These are phyloP conservation scores for Aplysina aerophoba DNA, from an alignment of 37 sponge, comb jelly and placozoan species.

Conservation along the genomic window DNA sequence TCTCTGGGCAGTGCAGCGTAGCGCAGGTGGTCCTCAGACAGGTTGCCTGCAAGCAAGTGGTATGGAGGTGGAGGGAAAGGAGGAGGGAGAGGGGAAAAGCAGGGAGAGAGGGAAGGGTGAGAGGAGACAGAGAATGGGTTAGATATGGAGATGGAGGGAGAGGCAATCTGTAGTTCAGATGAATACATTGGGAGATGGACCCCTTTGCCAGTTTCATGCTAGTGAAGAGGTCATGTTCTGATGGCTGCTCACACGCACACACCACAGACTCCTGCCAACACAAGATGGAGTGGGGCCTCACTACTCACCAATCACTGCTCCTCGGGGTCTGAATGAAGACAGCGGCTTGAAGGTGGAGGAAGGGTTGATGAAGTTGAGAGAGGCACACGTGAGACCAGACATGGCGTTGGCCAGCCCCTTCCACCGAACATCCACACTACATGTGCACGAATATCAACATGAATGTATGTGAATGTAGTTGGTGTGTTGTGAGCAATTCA, in stretches of 20 bases:
- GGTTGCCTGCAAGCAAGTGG: not conserved
- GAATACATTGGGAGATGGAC: not conserved
- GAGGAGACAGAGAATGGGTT: not conserved
- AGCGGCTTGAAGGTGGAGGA: conserved; percentile 74
- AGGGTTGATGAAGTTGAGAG: conserved; percentile 78
- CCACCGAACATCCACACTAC: conserved; percentile 74
- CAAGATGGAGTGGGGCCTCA: not conserved
- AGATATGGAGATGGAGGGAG: not conserved
- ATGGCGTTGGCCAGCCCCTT: conserved; percentile 82
- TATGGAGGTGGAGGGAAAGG: not conserved
- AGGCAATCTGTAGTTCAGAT: no score
- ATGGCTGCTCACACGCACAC: no score
- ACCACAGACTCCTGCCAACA: no score
- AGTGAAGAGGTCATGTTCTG: no score
- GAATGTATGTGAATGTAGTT: not conserved
- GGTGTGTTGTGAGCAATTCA: not conserved
- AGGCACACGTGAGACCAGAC: conserved; percentile 92
- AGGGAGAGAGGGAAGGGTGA: not conserved
- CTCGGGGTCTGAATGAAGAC: conserved; percentile 71
- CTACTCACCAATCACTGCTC: conserved; percentile 66
- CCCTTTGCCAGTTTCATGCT: not conserved
- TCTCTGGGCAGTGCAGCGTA: conserved; percentile 92
- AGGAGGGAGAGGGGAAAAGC: not conserved
- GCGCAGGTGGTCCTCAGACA: conserved; percentile 38
- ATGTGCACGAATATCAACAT: conserved; percentile 1